Conservation (phyloP, 1,140 invertebrate species). For the Gonatopus flavifemur region DNA sequence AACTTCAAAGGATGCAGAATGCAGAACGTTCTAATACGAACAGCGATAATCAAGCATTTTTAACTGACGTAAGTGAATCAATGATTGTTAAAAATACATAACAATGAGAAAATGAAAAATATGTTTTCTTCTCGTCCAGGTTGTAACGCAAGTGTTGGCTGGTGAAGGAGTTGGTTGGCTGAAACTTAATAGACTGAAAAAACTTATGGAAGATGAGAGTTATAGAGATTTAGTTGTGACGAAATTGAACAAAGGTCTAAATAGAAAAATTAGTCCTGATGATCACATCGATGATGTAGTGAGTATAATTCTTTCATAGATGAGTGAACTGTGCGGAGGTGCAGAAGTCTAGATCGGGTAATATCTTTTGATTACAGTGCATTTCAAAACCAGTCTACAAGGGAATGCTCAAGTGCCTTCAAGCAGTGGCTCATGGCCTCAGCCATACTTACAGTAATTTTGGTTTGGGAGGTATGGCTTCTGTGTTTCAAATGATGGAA, state of each 20-base stretch:
- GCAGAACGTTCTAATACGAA: constrained; percentile 73
- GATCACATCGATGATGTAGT: constrained; percentile 98
- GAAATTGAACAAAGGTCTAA: constrained; percentile 92
- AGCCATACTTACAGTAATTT: constrained; percentile 92
- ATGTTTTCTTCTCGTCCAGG: constrained; percentile 56
- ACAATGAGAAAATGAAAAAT: constrained; percentile 2
- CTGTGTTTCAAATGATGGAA: constrained; percentile 94
- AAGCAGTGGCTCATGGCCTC: constrained; percentile 85
- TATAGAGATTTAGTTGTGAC: constrained; percentile 95
- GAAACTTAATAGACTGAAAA: constrained; percentile 90
- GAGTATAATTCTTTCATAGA: constrained; percentile 55
- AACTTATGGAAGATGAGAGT: constrained; percentile 98
- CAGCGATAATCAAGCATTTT: constrained; percentile 83
- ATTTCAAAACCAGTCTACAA: constrained; percentile 90
- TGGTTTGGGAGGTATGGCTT: constrained; percentile 95
- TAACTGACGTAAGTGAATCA: constrained; percentile 72
- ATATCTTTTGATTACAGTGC: constrained; percentile 64
- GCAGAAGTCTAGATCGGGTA: neutral
- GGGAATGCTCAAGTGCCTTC: constrained; percentile 91
- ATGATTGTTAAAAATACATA: constrained; percentile 8
- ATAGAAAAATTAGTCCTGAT: constrained; percentile 90
- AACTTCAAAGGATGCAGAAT: constrained; percentile 66
- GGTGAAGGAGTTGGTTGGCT: constrained; percentile 98
- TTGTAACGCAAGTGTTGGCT: constrained; percentile 87
- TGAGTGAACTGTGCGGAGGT: no score